Percentiles rank a stretch among this genome's conserved stretches.
Evolutionary conservation across 2,888 invertebrate species (phyloP).

Genomic region (Incurvaria masculella): DNA sequence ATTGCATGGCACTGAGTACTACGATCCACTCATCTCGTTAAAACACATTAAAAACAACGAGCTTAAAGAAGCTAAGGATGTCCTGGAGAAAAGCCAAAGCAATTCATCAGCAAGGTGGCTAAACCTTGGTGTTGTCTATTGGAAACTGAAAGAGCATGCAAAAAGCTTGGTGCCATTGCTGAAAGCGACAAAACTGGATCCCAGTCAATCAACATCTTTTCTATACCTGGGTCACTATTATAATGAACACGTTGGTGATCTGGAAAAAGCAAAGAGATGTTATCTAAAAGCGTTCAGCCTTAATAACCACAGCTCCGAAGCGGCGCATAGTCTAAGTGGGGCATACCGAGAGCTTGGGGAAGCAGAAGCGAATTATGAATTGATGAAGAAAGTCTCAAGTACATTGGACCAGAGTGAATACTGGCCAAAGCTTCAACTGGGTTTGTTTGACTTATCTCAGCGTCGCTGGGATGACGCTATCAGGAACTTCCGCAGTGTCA

Average conservation of each 20-base stretch:
- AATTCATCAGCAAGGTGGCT: conserved; percentile 52
- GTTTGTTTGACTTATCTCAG: conserved; percentile 72
- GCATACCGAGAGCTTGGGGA: conserved; percentile 67
- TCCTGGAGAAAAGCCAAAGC: conserved; percentile 39
- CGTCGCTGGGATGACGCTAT: conserved; percentile 74
- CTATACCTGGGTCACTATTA: conserved; percentile 76
- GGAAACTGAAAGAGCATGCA: conserved; percentile 55
- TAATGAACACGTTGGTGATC: conserved; percentile 56
- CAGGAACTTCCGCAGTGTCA: conserved; percentile 68
- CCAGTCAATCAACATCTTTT: conserved; percentile 72
- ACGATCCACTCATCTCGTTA: conserved; percentile 46
- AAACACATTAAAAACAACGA: conserved; percentile 46
- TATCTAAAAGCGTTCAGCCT: conserved; percentile 80
- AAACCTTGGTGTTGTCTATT: conserved; percentile 60
- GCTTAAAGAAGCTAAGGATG: conserved; percentile 51
- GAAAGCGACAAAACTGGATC: conserved; percentile 68
- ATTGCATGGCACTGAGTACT: conserved; percentile 28
- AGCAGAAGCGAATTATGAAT: conserved; percentile 60
- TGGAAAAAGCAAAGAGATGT: conserved; percentile 75
- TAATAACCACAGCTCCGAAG: conserved; percentile 62
- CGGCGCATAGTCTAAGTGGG: conserved; percentile 72
- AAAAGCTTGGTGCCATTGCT: conserved; percentile 63
- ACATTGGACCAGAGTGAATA: conserved; percentile 51
- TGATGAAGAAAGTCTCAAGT: conserved; percentile 51
- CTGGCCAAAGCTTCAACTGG: conserved; percentile 84